Evolutionary conservation across 2,797 vertebrate genomes (phyloP).

Genomic region (Peromyscus eremicus): DNA sequence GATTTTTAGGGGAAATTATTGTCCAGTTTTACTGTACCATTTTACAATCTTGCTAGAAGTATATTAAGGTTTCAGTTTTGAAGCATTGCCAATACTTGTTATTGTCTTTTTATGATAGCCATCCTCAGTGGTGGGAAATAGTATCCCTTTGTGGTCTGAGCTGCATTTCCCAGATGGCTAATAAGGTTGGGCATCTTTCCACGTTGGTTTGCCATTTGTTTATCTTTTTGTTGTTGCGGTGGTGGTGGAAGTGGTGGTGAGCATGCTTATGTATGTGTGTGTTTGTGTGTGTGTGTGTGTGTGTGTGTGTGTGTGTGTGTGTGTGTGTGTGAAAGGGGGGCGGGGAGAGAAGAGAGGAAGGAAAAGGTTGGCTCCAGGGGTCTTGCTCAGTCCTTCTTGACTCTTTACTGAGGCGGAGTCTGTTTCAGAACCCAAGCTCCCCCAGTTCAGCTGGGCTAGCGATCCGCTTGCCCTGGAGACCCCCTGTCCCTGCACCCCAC

Average conservation of each 20-base stretch:
- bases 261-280: background rate
- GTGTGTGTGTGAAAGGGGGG: background rate
- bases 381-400: background rate
- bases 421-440: background rate
- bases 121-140: background rate
- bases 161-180: background rate
- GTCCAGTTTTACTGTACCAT: background rate
- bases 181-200: background rate
- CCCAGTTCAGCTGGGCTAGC: background rate
- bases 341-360: background rate
- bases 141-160: background rate
- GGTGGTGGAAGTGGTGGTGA: background rate
- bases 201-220: background rate
- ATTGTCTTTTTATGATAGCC: background rate
- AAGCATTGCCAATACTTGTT: background rate
- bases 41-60: background rate
- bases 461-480: background rate
- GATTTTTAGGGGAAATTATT: slow-evolving; percentile 11
- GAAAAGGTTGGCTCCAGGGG: background rate
- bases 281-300: background rate
- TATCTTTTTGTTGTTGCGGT: background rate
- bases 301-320: background rate
- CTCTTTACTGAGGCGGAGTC: background rate
- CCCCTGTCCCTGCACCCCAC: background rate
- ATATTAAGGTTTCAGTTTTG: background rate